Percentiles rank a stretch among this genome's conserved stretches.
phyloP scores from a whole-genome alignment of 2,113 vertebrate species.

The Siniperca knerii region DNA sequence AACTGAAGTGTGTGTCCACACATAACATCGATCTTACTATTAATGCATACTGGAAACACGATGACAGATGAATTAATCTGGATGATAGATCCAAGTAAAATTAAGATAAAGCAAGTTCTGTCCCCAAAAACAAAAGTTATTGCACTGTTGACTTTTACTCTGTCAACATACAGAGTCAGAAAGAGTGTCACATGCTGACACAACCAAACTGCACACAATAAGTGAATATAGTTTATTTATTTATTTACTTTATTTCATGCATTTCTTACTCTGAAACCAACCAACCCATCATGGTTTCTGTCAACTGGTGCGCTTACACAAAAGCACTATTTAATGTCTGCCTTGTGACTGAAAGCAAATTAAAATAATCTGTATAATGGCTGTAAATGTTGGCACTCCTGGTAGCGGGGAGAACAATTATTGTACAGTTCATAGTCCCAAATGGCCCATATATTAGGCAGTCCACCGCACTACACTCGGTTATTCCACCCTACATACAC shows the following conservation, averaged over 20 bases:
- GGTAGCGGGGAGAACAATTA: conserved; percentile 35
- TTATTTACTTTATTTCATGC: conserved; percentile 34
- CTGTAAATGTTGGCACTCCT: conserved; percentile 36
- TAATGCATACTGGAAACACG: background rate
- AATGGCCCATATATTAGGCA: conserved; percentile 31
- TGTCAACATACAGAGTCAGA: background rate
- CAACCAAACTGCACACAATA: background rate
- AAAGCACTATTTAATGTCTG: conserved; percentile 45
- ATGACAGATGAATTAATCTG: background rate
- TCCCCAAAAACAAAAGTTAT: background rate
- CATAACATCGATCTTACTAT: background rate
- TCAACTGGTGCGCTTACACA: conserved; percentile 20
- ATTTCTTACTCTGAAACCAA: conserved; percentile 20
- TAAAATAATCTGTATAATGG: conserved; percentile 51
- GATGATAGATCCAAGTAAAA: background rate
- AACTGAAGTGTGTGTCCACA: background rate
- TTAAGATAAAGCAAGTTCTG: background rate
- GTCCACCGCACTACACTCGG: conserved; percentile 20
- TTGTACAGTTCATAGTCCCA: conserved; percentile 49
- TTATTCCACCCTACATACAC: conserved; percentile 52
- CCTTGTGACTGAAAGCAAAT: conserved; percentile 26
- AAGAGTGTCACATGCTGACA: conserved; percentile 22
- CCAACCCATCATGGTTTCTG: conserved; percentile 11
- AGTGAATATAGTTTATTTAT: conserved; percentile 11
- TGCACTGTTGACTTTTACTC: background rate